Base-by-base conservation (phyloP, 2,888 invertebrate species). In the Apotomis betuletana region DNA sequence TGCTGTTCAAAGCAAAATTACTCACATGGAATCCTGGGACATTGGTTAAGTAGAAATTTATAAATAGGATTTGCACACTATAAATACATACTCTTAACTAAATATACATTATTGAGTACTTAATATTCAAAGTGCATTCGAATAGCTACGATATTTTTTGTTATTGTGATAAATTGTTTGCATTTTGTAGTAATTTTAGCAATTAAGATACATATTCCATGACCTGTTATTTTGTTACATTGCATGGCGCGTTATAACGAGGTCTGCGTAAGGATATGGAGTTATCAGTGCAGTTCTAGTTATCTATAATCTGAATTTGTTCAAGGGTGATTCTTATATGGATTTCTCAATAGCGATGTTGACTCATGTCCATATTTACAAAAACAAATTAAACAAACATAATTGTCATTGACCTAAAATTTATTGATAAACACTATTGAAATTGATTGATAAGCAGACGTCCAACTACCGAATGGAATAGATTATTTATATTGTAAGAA, bases 1-100 rank as follows among this genome's bases (percentile, higher is more conserved):
- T 70, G 58, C 51, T 59, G 13, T 59, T 70, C n/a, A 12, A 70
- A 52, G 58, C 59, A 64, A 70, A 27, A 46, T 46, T 15, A 57
- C 64, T 55, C 27, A 55, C 27, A n/a, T 54, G 10, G 15, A 38
- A 49, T 52, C 41, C 51, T 52, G 38, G n/a, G 6, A n/a, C 38
- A 64, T 41, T 58, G 13, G 0, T 54, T 63, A 63, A 6, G 5
- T 6, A 54, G 41, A 52, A 38, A 52, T 52, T 54, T 63, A 38
- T 63, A 13, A 15, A 38, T 58, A 63, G 57, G 36, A 41, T 69
- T 68, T 61, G 15, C 9, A 49, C 38, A 51, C 27, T 8, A 46
- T 69, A 61, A 54, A 55, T 61, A 67, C 44, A 6, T 55, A 68
- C 55, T 65, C 46, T 38, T 46, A 60, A 67, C 55, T 61, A 27